Percentiles rank a stretch among this genome's conserved stretches.
phyloP scores from a whole-genome alignment of 2,888 invertebrate species.

The Coecobrya sp. region DNA sequence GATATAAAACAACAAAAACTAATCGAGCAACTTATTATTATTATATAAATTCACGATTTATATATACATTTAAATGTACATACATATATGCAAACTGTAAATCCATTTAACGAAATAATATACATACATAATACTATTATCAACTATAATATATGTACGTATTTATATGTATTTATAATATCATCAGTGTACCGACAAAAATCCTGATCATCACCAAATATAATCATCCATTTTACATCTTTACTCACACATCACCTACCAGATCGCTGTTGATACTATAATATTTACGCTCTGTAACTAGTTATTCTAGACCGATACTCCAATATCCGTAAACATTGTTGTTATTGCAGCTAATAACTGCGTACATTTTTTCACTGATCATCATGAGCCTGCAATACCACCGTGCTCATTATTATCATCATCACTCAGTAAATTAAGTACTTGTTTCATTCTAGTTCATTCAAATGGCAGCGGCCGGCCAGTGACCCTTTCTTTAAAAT shows the following conservation, averaged over 20 bases:
- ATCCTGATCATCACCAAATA: conserved; percentile 1
- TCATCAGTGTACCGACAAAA: background rate
- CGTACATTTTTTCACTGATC: background rate
- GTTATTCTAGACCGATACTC: background rate
- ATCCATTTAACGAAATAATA: too few species aligned
- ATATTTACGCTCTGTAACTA: background rate
- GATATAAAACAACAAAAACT: background rate
- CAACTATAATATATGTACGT: background rate
- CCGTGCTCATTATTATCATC: conserved; percentile 53
- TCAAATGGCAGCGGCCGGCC: conserved; percentile 84
- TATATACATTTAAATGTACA: background rate
- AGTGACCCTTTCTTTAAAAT: conserved; percentile 83
- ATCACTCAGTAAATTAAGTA: conserved; percentile 63
- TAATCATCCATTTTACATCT: conserved; percentile 27
- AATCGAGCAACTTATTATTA: conserved; percentile 58
- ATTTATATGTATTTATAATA: background rate
- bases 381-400: background rate
- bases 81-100: background rate
- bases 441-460: conserved; percentile 74
- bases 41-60: background rate
- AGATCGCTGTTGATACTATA: background rate
- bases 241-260: background rate
- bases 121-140: too few species aligned
- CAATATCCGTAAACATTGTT: conserved; percentile 11
- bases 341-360: background rate